A percentile compares a stretch with the other conserved stretches of the same genome.
Evolutionary conservation across 2,797 vertebrate species (phyloP).

Genomic region (Chrosomus eos): DNA sequence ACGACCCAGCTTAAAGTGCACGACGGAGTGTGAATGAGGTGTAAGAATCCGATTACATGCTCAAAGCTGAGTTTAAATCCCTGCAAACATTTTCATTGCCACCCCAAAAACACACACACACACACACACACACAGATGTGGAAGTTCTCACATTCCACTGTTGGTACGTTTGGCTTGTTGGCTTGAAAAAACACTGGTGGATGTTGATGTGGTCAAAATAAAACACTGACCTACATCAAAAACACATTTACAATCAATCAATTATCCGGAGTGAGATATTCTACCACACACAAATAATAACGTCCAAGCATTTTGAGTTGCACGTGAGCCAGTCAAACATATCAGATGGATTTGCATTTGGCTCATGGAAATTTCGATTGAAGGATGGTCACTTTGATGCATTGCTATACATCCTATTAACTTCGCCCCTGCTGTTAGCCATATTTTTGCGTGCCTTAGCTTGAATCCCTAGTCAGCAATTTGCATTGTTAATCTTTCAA

Average conservation of each 20-base stretch:
- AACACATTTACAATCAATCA: slow-evolving; percentile 44
- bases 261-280: slow-evolving; percentile 21
- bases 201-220: slow-evolving; percentile 62
- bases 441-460: not conserved
- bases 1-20: slow-evolving; percentile 47
- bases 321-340: slow-evolving; percentile 17
- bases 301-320: not conserved
- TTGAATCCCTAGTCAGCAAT: slow-evolving; percentile 21
- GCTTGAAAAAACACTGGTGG: slow-evolving; percentile 58
- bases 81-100: slow-evolving; percentile 35
- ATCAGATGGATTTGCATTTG: slow-evolving; percentile 25
- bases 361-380: slow-evolving; percentile 17
- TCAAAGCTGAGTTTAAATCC: slow-evolving; percentile 44
- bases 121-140: slow-evolving; percentile 58
- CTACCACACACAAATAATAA: slow-evolving; percentile 9
- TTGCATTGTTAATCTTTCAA: slow-evolving; percentile 52
- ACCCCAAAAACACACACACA: slow-evolving; percentile 42
- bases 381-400: slow-evolving; percentile 31
- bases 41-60: slow-evolving; percentile 64
- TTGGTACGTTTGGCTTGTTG: slow-evolving; percentile 62
- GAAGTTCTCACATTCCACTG: slow-evolving; percentile 67
- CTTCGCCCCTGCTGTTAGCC: slow-evolving; percentile 21
- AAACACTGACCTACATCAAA: slow-evolving; percentile 23
- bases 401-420: slow-evolving; percentile 40
- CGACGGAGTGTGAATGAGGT: slow-evolving; percentile 53